phyloP scores from a whole-genome alignment of 2,888 invertebrate species.

The Phortica magna region DNA sequence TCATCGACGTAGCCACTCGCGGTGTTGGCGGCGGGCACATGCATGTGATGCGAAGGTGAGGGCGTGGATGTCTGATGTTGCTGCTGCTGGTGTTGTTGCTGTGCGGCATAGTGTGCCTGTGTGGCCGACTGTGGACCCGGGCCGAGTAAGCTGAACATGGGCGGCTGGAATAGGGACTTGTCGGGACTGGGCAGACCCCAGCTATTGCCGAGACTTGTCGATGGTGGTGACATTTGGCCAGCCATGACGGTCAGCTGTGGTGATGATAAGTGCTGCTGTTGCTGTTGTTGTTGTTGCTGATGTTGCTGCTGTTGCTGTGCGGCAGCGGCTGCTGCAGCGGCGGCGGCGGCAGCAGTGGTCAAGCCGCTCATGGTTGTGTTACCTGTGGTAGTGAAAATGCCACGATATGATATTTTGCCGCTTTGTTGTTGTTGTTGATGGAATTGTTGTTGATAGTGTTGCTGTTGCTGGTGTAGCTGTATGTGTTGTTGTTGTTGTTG shows the following conservation, averaged over 20 bases:
- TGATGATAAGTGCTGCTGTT: constrained; percentile 73
- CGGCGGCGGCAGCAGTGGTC: constrained; percentile 57
- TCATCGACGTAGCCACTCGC: constrained; percentile 71
- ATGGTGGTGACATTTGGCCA: constrained; percentile 80
- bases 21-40: constrained; percentile 45
- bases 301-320: constrained; percentile 54
- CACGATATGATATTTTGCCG: constrained; percentile 82
- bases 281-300: constrained; percentile 53
- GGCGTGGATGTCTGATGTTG: constrained; percentile 74
- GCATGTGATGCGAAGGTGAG: constrained; percentile 70
- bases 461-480: constrained; percentile 55
- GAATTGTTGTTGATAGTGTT: constrained; percentile 75
- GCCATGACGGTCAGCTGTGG: constrained; percentile 76
- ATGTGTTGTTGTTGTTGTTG: constrained; percentile 65
- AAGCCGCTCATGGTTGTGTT: constrained; percentile 77
- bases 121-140: constrained; percentile 80
- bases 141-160: constrained; percentile 83
- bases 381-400: constrained; percentile 85
- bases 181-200: constrained; percentile 87
- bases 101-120: constrained; percentile 80
- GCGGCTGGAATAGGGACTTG: constrained; percentile 83
- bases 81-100: constrained; percentile 76
- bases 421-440: constrained; percentile 76
- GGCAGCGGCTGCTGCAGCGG: constrained; percentile 64
- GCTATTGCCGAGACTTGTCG: constrained; percentile 82